A percentile compares a stretch with the other conserved stretches of the same genome.
phyloP scores from a whole-genome alignment of 2,888 invertebrate species.

The Lutraria lutraria region DNA sequence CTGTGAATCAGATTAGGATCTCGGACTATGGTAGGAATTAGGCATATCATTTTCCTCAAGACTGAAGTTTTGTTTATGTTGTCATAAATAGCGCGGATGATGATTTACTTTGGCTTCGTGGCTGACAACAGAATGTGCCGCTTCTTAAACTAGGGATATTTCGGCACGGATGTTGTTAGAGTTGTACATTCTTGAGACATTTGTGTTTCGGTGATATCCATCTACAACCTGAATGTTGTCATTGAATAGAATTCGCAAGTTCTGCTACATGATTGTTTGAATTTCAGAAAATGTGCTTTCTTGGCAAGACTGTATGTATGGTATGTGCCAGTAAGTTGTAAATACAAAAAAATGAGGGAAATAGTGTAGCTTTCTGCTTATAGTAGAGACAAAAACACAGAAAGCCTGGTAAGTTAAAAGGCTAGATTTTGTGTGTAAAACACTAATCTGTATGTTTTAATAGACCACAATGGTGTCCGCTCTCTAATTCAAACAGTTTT shows the following conservation, averaged over 20 bases:
- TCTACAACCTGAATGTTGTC: neutral
- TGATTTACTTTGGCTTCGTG: constrained; percentile 17
- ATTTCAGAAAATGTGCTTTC: neutral
- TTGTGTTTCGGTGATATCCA: constrained; percentile 11
- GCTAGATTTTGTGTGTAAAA: too few relatives aligned
- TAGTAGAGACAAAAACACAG: too few relatives aligned
- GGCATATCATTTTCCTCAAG: constrained; percentile 26
- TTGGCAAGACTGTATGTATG: neutral
- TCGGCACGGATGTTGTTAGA: constrained; percentile 2
- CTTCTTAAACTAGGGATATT: constrained; percentile 2
- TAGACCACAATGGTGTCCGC: too few relatives aligned
- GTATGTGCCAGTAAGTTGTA: constrained; percentile 3
- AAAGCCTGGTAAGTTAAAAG: too few relatives aligned
- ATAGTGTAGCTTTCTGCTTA: neutral
- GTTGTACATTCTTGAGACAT: constrained; percentile 19
- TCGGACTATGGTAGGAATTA: constrained; percentile 19
- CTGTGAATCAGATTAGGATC: constrained; percentile 22
- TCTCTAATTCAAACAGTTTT: too few relatives aligned
- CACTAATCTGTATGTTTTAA: too few relatives aligned
- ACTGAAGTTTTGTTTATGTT: constrained; percentile 40
- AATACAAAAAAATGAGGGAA: neutral
- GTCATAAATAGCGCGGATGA: constrained; percentile 45
- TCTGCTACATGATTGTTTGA: neutral
- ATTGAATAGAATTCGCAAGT: neutral
- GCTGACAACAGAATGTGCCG: constrained; percentile 21